Percentiles rank a stretch among this genome's conserved stretches.
Conservation (phyloP, 1,140 invertebrate genomes). For the Drosophila lini region DNA sequence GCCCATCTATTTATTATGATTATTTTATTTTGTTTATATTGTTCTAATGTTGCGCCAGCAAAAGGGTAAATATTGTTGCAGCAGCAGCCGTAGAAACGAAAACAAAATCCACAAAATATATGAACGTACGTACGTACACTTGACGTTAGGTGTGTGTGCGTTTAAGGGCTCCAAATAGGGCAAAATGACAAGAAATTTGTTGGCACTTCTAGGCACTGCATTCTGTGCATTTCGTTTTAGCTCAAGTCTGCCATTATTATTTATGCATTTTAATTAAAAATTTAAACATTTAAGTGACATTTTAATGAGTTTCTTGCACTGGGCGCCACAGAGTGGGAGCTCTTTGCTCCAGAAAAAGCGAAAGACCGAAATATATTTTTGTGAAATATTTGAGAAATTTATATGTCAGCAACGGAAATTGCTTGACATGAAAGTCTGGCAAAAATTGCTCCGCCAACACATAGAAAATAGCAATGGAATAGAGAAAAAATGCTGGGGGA, state of each 20-base stretch:
- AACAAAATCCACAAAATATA: conserved; percentile 52
- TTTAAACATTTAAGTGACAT: conserved; percentile 74
- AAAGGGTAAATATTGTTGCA: conserved; percentile 71
- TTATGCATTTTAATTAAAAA: conserved; percentile 81
- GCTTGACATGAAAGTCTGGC: conserved; percentile 56
- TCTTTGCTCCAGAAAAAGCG: conserved; percentile 21
- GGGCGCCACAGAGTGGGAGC: neutral
- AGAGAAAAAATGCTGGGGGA: conserved; percentile 7
- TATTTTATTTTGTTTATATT: conserved; percentile 75
- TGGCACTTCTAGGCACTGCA: conserved; percentile 49
- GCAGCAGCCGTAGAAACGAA: conserved; percentile 30
- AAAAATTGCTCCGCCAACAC: conserved; percentile 50
- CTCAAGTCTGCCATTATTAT: conserved; percentile 62
- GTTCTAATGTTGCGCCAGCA: conserved; percentile 70
- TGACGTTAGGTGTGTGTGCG: conserved; percentile 10
- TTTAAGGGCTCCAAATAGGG: conserved; percentile 24
- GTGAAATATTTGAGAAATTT: conserved; percentile 57
- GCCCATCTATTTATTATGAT: conserved; percentile 70
- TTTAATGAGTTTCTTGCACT: conserved; percentile 71
- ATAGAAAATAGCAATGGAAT: conserved; percentile 38
- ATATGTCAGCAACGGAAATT: conserved; percentile 55
- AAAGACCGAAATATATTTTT: conserved; percentile 54
- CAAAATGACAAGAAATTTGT: conserved; percentile 32
- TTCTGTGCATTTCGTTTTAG: conserved; percentile 47
- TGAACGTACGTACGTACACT: conserved; percentile 9